Conservation (phyloP, 1,140 invertebrate species). For the Drosophila ficusphila region DNA sequence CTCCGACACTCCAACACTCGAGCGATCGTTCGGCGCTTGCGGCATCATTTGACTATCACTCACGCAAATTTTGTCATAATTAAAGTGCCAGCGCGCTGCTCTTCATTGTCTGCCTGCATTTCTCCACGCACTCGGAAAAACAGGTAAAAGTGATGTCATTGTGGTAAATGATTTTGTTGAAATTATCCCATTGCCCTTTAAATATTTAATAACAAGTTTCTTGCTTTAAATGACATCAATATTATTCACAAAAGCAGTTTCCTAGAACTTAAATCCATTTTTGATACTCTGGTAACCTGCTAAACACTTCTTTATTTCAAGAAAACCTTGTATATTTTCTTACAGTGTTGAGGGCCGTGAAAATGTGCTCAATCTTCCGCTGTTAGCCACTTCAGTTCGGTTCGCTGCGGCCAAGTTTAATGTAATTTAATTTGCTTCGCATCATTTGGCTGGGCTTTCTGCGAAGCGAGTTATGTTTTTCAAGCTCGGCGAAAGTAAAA, state of each 20-base stretch:
- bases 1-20: constrained; percentile 55
- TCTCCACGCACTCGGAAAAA: constrained; percentile 24
- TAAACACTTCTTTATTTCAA: no score
- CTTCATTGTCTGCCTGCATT: constrained; percentile 30
- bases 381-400: constrained; percentile 50
- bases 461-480: constrained; percentile 54
- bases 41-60: constrained; percentile 72
- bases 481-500: constrained; percentile 60
- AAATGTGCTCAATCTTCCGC: constrained; percentile 52
- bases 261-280: no score
- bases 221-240: no score
- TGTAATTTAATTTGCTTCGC: constrained; percentile 61
- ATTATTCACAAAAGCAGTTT: no score
- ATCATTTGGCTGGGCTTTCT: constrained; percentile 48
- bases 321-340: no score
- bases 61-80: constrained; percentile 70
- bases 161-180: no score
- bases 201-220: no score
- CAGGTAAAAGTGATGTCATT: background rate
- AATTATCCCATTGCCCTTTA: no score
- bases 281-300: no score
- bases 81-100: constrained; percentile 46
- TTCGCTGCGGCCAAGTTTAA: constrained; percentile 24
- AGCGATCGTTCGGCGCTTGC: constrained; percentile 60
- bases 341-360: constrained; percentile 52